Percentiles rank a stretch among this genome's conserved stretches.
Conservation (phyloP, 2,113 vertebrate genomes). For the Lanius collurio region DNA sequence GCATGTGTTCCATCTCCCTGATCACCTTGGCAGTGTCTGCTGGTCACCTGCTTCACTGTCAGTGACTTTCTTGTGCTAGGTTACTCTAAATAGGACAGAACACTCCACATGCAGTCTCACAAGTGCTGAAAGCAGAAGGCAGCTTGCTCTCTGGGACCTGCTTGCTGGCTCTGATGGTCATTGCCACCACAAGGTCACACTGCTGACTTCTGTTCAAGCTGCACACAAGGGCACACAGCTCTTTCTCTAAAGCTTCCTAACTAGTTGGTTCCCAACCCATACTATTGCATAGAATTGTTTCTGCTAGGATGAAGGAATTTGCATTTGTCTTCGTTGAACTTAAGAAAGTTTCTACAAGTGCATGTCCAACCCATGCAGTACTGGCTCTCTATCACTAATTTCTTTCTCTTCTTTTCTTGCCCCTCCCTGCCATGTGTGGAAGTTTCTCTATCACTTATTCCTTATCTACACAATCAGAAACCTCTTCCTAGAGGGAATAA, state of each 20-base stretch:
- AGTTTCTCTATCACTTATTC: neutral
- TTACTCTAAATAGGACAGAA: neutral
- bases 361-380: fast-evolving
- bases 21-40: neutral
- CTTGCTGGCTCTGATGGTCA: neutral
- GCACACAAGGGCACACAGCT: fast-evolving
- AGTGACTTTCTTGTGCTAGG: neutral
- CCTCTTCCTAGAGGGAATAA: neutral
- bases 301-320: neutral
- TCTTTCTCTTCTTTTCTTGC: neutral
- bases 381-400: neutral
- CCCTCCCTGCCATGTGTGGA: neutral
- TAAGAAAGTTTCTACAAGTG: neutral
- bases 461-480: neutral
- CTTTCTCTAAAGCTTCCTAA: neutral
- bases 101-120: neutral
- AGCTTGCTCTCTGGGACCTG: neutral
- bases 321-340: neutral
- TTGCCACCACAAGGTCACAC: neutral
- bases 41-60: neutral
- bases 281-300: neutral
- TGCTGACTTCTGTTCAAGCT: neutral
- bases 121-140: neutral
- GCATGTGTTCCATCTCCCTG: neutral
- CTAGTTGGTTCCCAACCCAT: neutral